Evolutionary conservation across 2,113 vertebrate species (phyloP).

Genomic region (Macrotis lagotis): DNA sequence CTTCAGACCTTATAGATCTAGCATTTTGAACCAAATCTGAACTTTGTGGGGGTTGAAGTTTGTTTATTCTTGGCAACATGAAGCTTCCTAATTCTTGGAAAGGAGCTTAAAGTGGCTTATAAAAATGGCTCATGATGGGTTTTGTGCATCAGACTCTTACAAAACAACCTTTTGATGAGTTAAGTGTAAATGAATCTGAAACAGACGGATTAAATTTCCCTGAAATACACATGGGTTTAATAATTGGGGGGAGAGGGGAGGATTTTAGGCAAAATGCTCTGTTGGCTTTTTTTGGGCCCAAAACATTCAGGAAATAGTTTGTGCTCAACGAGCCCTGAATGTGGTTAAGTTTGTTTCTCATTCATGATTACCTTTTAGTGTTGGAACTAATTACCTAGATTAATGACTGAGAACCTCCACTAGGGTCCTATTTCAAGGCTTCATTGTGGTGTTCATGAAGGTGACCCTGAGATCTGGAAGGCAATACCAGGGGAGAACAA

Average conservation of each 20-base stretch:
- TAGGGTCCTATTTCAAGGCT: background rate
- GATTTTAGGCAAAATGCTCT: background rate
- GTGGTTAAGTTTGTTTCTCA: background rate
- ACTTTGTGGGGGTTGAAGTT: constrained; percentile 6
- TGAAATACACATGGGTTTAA: background rate
- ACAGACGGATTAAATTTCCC: background rate
- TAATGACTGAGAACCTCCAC: background rate
- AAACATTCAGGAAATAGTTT: background rate
- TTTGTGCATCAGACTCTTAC: constrained; percentile 13
- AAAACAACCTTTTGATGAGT: background rate
- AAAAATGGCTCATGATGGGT: background rate
- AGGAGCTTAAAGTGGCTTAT: constrained; percentile 13
- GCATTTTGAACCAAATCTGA: background rate
- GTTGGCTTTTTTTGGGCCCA: background rate
- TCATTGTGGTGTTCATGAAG: background rate
- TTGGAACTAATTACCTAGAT: background rate
- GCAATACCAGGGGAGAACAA: background rate
- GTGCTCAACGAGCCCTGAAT: background rate
- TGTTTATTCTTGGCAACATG: constrained; percentile 7
- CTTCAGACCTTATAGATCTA: background rate
- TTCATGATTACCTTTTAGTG: background rate
- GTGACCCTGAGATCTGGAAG: background rate
- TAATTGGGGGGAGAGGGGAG: background rate
- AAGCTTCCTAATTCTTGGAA: constrained; percentile 12
- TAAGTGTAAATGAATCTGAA: background rate